phyloP scores from a whole-genome alignment of 2,113 vertebrate species.

The Alces alces region DNA sequence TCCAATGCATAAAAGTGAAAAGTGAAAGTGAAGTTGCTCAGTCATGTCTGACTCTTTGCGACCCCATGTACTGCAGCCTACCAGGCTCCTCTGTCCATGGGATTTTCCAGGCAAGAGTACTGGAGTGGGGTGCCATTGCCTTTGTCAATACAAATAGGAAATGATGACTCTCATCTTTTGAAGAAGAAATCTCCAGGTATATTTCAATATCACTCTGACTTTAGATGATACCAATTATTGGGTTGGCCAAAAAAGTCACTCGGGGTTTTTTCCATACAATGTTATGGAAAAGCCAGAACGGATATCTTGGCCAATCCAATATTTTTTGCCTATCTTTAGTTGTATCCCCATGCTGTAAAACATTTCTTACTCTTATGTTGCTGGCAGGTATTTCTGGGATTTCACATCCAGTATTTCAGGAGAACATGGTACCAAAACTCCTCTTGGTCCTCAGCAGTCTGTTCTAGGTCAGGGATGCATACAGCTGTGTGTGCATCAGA shows the following conservation, averaged over 20 bases:
- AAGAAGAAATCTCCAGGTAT: background rate
- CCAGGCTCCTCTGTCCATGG: too few relatives aligned
- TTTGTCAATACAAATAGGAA: background rate
- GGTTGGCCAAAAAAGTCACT: background rate
- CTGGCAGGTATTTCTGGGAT: background rate
- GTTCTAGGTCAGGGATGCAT: background rate
- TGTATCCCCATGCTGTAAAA: background rate
- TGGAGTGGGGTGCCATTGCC: too few relatives aligned
- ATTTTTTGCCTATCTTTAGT: background rate
- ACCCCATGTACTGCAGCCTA: too few relatives aligned
- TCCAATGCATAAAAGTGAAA: too few relatives aligned
- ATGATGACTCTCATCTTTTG: background rate
- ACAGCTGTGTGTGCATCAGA: background rate
- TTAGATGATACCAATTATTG: background rate
- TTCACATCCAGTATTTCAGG: background rate
- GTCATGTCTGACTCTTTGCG: too few relatives aligned
- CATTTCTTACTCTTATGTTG: background rate
- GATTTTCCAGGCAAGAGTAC: too few relatives aligned
- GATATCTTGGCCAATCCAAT: background rate
- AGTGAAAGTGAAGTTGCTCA: too few relatives aligned
- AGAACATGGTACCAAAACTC: background rate
- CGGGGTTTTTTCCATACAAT: background rate
- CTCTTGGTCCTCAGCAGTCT: background rate
- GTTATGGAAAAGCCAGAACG: background rate
- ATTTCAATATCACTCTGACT: background rate